Evolutionary conservation across 2,113 vertebrate genomes (phyloP), one percentile per base, ranked within the genome.

Genomic region (Arenaria interpres): DNA sequence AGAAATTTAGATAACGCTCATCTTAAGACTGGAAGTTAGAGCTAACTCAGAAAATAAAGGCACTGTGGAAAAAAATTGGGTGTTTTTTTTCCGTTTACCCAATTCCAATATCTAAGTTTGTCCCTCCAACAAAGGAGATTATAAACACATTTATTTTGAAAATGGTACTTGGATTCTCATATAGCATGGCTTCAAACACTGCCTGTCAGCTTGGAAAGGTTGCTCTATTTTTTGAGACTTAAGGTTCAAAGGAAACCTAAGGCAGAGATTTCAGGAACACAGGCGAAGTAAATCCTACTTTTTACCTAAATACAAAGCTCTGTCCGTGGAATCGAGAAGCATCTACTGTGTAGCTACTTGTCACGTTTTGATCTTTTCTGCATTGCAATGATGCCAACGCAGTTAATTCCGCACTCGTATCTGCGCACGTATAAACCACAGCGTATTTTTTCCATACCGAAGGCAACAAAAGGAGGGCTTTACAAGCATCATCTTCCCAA

Each of bases 261-360:
- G 20, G 30, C 30, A 17, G 37, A 54, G n/a, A 25, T 62, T 69
- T 69, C 24, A 7, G 57, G 48, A n/a, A 54, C 37, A 54, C 2
- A 9, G 12, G 32, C 37, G 11, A 23, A 24, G 69, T 9, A 57
- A 57, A 57, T 45, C 19, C 23, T 28, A 10, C 50, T 53, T 53
- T 56, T 45, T 63, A 66, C 32, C 39, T 45, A 24, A 54, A 79
- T 6, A 37, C 75, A n/a, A 8, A 17, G 32, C 50, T 63, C 59
- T 5, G 16, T 13, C 50, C 10, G 13, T 10, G 39, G 62, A 43
- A 43, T 28, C 39, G 8, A 66, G 14, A 66, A 80, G 30, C 62
- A 45, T 4, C 48, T 66, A 21, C 12, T 30, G 24, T 2, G 0
- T 0, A 48, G 24, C 32, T 62, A 14, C 41, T 62, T 43, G n/a